phyloP scores from a whole-genome alignment of 2,113 vertebrate species.

The Boleophthalmus pectinirostris region DNA sequence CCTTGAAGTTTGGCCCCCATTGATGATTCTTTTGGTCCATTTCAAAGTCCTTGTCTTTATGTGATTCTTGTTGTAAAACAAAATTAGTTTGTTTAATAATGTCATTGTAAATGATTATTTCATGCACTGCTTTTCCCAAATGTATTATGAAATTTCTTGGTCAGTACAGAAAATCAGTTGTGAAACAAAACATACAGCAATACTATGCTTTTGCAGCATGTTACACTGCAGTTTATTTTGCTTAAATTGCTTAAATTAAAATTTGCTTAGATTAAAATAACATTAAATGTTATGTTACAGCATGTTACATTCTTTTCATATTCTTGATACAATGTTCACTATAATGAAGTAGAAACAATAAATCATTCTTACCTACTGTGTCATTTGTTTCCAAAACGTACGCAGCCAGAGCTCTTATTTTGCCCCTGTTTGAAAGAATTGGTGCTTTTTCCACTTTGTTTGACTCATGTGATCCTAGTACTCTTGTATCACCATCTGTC shows the following conservation, averaged over 20 bases:
- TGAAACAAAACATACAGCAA: not conserved
- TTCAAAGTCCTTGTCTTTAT: not conserved
- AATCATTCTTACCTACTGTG: conserved; percentile 38
- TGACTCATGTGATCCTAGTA: conserved; percentile 14
- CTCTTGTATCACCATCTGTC: not conserved
- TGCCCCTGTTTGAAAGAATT: not conserved
- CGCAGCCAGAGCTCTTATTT: not conserved
- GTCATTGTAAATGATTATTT: not conserved
- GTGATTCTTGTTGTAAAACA: conserved; percentile 9
- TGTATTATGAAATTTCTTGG: not conserved
- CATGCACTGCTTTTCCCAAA: not conserved
- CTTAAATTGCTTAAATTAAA: not conserved
- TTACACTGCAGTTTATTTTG: not conserved
- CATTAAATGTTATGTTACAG: not conserved
- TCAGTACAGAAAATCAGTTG: not conserved
- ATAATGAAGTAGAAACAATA: not conserved
- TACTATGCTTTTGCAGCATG: too few relatives aligned
- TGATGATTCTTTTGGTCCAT: conserved; percentile 12
- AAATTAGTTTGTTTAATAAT: not conserved
- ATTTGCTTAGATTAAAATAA: too few relatives aligned
- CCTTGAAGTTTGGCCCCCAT: not conserved
- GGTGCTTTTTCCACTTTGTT: conserved; percentile 4
- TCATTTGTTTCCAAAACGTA: not conserved
- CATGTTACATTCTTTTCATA: not conserved
- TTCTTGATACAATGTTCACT: not conserved